Base-by-base conservation (phyloP, 2,888 invertebrate species). In the Eudemis profundana region DNA sequence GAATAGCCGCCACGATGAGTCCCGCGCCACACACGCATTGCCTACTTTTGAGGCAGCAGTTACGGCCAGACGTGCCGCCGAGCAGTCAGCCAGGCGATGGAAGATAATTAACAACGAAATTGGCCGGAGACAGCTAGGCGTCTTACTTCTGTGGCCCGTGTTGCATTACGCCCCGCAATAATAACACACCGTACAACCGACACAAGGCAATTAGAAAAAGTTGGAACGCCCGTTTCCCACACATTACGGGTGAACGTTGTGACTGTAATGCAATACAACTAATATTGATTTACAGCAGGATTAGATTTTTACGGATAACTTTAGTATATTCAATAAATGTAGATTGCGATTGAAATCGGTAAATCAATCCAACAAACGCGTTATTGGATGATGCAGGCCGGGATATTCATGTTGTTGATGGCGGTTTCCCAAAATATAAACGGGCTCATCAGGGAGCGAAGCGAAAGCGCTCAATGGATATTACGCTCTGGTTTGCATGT, bases 401-500 rank as follows among this genome's bases (percentile, higher is more conserved):
- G 44, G 47, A 50, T 51, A 64, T 57, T 61, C 54, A 61, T 42
- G 38, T 38, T 33, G 38, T 36, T 36, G 17, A 29, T 56, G 49
- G 49, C 56, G 49, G 27, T 44, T 54, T 19, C 61, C 53, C 49
- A 66, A 61, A 61, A 65, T 65, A 46, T 47, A 60, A 63, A 53
- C 46, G 27, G 51, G 38, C 29, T 15, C 46, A 42, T 46, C 53
- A 47, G 19, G 51, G 38, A 46, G 57, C 23, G 47, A 53, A 60
- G 59, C 59, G 79, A 77, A 78, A 79, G 79, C 77, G 73, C 74
- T 73, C 78, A 76, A 73, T 77, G 74, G 74, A 60, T 66, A 78
- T 84, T 87, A 87, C 85, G 88, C 86, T 89, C 89, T 86, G 86
- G 85, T 89, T 89, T 89, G 85, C 87, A 89, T 89, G 84, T 83